Conservation (phyloP, 2,113 vertebrate genomes). For the Hoplias malabaricus region DNA sequence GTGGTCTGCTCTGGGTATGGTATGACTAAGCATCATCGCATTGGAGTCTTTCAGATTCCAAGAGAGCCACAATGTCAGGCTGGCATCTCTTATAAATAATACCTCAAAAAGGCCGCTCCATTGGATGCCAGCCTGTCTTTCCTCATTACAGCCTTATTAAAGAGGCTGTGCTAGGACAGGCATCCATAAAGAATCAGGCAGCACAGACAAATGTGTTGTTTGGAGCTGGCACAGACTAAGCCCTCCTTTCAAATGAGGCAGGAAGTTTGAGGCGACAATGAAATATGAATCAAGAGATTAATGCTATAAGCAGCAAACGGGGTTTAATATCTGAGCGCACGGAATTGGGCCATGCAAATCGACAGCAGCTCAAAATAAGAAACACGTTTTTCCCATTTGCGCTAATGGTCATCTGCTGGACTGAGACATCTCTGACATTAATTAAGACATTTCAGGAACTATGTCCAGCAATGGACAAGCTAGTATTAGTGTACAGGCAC, state of each 20-base stretch:
- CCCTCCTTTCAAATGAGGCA: background rate
- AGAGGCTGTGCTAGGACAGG: background rate
- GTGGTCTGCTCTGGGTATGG: background rate
- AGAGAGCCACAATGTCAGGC: background rate
- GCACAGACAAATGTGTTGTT: background rate
- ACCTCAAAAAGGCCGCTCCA: background rate
- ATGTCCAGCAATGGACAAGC: background rate
- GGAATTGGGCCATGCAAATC: background rate
- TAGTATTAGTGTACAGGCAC: no score
- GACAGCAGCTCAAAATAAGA: background rate
- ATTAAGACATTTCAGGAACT: background rate
- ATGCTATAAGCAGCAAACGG: background rate
- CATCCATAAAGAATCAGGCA: background rate
- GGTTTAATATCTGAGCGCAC: background rate
- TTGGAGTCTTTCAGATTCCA: background rate
- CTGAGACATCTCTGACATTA: background rate
- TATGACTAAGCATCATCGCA: background rate
- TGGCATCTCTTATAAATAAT: background rate
- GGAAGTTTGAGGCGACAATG: background rate
- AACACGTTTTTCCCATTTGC: background rate
- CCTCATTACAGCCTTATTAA: background rate
- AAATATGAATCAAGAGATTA: constrained; percentile 12
- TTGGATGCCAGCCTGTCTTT: background rate
- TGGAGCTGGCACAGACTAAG: background rate
- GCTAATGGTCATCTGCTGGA: background rate